Evolutionary conservation across 2,888 invertebrate genomes (phyloP).

Genomic region (Eilema griseolum): DNA sequence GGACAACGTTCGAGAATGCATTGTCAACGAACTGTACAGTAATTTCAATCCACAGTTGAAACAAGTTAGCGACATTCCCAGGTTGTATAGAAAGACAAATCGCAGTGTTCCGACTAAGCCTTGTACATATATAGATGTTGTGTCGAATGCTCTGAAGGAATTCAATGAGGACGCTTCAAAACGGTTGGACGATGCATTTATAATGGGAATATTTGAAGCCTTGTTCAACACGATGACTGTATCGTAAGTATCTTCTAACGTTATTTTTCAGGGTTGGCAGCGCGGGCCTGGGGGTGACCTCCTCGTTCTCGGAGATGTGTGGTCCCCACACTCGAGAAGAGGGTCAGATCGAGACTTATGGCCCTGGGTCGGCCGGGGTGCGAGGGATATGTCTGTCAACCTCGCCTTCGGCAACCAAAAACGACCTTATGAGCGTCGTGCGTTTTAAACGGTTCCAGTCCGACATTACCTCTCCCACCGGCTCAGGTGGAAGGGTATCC

Average conservation of each 20-base stretch:
- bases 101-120: slow-evolving; percentile 93
- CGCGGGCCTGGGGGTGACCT: no score
- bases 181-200: slow-evolving; percentile 71
- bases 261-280: background rate
- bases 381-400: no score
- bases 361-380: no score
- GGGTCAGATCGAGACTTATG: no score
- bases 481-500: no score
- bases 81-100: slow-evolving; percentile 96
- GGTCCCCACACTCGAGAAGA: no score
- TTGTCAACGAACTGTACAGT: slow-evolving; percentile 76
- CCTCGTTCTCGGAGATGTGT: no score
- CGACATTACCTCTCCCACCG: no score
- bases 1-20: slow-evolving; percentile 71
- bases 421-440: no score
- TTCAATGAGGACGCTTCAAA: slow-evolving; percentile 84
- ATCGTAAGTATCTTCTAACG: slow-evolving; percentile 80
- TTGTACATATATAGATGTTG: slow-evolving; percentile 92
- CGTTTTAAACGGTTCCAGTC: no score
- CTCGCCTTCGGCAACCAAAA: no score
- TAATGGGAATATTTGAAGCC: slow-evolving; percentile 69
- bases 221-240: slow-evolving; percentile 84
- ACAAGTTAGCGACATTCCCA: slow-evolving; percentile 97
- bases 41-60: slow-evolving; percentile 88
- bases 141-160: slow-evolving; percentile 87